phyloP scores from a whole-genome alignment of 2,888 invertebrate genomes.

The Dioctria linearis region DNA sequence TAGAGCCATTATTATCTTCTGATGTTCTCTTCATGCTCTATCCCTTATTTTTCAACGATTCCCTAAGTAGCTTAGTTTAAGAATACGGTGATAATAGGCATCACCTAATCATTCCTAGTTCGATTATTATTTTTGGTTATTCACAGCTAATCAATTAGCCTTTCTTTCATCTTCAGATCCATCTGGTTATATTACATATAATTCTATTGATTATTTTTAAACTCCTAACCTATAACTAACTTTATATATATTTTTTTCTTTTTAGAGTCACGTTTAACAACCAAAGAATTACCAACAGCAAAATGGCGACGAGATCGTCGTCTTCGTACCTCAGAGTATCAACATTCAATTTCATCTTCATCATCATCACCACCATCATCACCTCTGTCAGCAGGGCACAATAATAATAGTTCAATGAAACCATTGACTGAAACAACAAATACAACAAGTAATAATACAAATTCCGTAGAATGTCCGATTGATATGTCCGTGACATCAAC shows the following conservation, averaged over 20 bases:
- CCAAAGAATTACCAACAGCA: conserved; percentile 78
- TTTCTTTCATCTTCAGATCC: too few species aligned
- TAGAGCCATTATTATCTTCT: too few species aligned
- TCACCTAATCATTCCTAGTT: too few species aligned
- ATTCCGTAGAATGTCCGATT: conserved; percentile 66
- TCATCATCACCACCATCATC: conserved; percentile 60
- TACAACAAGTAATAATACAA: conserved; percentile 55
- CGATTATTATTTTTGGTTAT: too few species aligned
- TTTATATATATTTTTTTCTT: conserved; percentile 41
- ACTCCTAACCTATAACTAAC: not conserved
- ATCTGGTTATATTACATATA: too few species aligned
- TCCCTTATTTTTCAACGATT: too few species aligned
- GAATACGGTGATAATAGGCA: too few species aligned
- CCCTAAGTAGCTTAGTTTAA: too few species aligned
- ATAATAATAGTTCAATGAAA: conserved; percentile 50
- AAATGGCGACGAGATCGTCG: conserved; percentile 83
- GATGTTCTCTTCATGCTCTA: too few species aligned
- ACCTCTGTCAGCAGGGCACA: conserved; percentile 56
- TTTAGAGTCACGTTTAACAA: conserved; percentile 68
- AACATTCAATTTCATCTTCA: conserved; percentile 61
- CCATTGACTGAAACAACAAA: conserved; percentile 64
- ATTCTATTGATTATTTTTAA: too few species aligned
- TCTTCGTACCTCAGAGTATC: conserved; percentile 70
- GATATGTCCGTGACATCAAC: conserved; percentile 70
- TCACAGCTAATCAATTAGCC: too few species aligned